phyloP scores from a whole-genome alignment of 2,797 vertebrate species.

The Lagocephalus sceleratus region DNA sequence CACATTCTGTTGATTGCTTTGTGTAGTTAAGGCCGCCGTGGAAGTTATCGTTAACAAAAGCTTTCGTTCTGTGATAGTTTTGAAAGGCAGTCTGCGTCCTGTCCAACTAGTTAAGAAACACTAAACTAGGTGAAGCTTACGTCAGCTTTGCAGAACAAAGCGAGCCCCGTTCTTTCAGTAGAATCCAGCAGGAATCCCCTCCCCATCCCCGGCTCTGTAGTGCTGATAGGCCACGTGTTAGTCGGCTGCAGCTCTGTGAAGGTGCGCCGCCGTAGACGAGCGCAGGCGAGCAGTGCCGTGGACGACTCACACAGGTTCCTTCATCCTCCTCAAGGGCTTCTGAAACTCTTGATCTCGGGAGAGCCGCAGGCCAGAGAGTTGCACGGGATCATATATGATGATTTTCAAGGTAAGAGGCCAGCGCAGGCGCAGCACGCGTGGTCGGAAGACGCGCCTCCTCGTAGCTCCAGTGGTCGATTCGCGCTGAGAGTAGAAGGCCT shows the following conservation, averaged over 20 bases:
- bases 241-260: constrained; percentile 26
- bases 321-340: constrained; percentile 81
- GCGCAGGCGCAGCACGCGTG: constrained; percentile 4
- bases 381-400: constrained; percentile 81
- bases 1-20: too few species aligned
- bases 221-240: constrained; percentile 24
- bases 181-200: constrained; percentile 26
- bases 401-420: constrained; percentile 85
- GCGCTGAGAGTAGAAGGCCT: constrained; percentile 18
- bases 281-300: constrained; percentile 8
- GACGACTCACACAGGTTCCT: constrained; percentile 56
- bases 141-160: constrained; percentile 35
- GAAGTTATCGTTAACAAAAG: too few species aligned
- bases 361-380: constrained; percentile 80
- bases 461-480: too few species aligned
- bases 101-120: constrained; percentile 40
- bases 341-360: constrained; percentile 84
- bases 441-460: constrained; percentile 5
- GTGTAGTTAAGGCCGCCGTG: too few species aligned
- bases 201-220: constrained; percentile 19
- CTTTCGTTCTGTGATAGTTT: too few species aligned
- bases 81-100: constrained; percentile 25
- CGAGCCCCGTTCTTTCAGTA: constrained; percentile 14
- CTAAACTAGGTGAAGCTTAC: constrained; percentile 19
- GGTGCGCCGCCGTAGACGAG: constrained; percentile 4